These are phyloP conservation scores for Chaetophractus vellerosus DNA, from an alignment of 2,797 vertebrate species.

Conservation along the genomic window DNA sequence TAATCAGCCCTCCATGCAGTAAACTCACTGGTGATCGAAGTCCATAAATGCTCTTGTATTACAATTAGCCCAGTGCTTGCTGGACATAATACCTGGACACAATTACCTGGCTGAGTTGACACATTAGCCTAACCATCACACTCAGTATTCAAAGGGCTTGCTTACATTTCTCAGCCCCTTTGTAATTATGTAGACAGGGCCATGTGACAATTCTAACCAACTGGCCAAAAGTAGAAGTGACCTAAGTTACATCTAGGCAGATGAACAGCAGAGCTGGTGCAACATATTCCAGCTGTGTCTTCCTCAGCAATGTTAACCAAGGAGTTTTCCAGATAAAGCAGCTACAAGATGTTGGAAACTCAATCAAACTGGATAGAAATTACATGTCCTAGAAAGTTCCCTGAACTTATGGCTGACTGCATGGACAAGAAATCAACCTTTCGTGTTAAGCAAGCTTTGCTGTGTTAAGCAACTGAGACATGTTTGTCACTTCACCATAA, in stretches of 20 bases:
- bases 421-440: not conserved
- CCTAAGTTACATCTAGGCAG: not conserved
- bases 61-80: too few species aligned
- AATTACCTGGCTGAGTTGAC: too few species aligned
- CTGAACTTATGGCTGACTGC: not conserved
- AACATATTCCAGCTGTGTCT: not conserved
- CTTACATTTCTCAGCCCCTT: not conserved
- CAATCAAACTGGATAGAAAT: not conserved
- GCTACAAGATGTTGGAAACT: not conserved
- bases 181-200: not conserved
- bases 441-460: too few species aligned
- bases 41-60: too few species aligned
- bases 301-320: not conserved
- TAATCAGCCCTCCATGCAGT: too few species aligned
- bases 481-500: not conserved
- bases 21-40: too few species aligned
- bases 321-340: not conserved
- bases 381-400: not conserved
- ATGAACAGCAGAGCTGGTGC: not conserved
- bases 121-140: too few species aligned
- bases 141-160: too few species aligned
- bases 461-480: not conserved
- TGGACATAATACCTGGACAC: too few species aligned
- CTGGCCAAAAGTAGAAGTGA: not conserved
- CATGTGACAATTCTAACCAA: not conserved